phyloP scores from a whole-genome alignment of 2,113 vertebrate genomes.

The Marcusenius ussheri region DNA sequence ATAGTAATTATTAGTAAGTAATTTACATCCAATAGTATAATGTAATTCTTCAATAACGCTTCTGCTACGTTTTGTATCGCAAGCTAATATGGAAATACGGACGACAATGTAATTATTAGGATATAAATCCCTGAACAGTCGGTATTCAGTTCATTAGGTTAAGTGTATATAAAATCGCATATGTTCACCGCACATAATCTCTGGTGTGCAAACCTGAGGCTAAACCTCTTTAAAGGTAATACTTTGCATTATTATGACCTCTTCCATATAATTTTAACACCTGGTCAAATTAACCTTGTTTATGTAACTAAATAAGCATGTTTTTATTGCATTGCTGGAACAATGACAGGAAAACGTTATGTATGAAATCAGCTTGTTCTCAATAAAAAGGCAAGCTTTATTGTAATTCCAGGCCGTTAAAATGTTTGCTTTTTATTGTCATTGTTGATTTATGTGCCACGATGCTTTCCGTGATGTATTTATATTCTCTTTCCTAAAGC shows the following conservation, averaged over 20 bases:
- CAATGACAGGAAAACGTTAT: background rate
- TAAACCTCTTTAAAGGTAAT: background rate
- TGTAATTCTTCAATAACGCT: background rate
- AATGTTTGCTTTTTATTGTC: background rate
- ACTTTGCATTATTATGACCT: background rate
- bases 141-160: background rate
- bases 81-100: background rate
- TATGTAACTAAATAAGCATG: constrained; percentile 12
- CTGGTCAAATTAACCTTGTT: constrained; percentile 12
- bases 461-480: background rate
- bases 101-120: background rate
- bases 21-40: background rate
- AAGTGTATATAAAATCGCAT: constrained; percentile 21
- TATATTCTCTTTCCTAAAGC: background rate
- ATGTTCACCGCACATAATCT: constrained; percentile 37
- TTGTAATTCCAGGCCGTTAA: background rate
- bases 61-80: background rate
- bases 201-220: background rate
- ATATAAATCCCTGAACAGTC: background rate
- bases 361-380: background rate
- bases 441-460: background rate
- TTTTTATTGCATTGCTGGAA: background rate
- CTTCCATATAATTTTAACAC: background rate
- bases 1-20: background rate
- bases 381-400: background rate